Percentiles rank a stretch among this genome's conserved stretches.
These are phyloP conservation scores for Belgica antarctica DNA, from an alignment of 2,888 invertebrate species.

Conservation along the genomic window DNA sequence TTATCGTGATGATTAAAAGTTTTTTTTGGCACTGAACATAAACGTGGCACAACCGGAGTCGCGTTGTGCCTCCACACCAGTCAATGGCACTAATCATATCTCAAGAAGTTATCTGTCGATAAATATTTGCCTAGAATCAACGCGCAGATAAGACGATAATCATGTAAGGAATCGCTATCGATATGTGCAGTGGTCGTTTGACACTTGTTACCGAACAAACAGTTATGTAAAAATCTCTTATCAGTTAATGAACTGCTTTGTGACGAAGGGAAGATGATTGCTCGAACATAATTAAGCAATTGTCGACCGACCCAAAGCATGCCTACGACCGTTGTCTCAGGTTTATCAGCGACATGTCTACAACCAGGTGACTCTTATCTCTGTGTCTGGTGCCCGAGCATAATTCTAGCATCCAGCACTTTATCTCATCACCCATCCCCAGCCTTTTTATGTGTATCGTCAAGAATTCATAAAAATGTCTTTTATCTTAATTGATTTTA, in stretches of 20 bases:
- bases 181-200: conserved; percentile 38
- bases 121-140: conserved; percentile 42
- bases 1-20: background rate
- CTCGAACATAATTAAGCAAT: conserved; percentile 23
- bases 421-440: background rate
- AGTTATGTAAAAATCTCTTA: background rate
- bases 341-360: conserved; percentile 23
- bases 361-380: conserved; percentile 37
- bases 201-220: conserved; percentile 38
- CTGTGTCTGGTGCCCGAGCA: conserved; percentile 8
- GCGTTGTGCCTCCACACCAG: background rate
- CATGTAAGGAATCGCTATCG: background rate
- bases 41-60: background rate
- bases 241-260: conserved; percentile 41
- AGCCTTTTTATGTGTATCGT: background rate
- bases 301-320: background rate
- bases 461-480: conserved; percentile 40
- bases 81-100: background rate
- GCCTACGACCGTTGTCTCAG: conserved; percentile 2
- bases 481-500: conserved; percentile 43
- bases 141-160: conserved; percentile 34
- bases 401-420: background rate
- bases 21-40: background rate
- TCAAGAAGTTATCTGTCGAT: conserved; percentile 21
- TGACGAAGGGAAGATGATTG: background rate